phyloP scores from a whole-genome alignment of 2,797 vertebrate species.

The Martes flavigula region DNA sequence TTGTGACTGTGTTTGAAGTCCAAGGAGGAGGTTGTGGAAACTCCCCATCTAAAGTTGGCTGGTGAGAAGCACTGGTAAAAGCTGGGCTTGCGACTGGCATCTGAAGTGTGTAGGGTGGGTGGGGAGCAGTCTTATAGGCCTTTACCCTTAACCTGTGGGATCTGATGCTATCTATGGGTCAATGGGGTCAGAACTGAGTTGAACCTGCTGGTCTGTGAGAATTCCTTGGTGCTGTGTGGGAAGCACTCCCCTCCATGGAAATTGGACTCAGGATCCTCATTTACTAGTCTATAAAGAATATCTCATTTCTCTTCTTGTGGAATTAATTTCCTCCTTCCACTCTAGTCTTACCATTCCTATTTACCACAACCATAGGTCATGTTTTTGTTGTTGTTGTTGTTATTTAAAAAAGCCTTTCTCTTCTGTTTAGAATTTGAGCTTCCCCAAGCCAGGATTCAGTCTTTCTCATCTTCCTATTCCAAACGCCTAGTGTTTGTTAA shows the following conservation, averaged over 20 bases:
- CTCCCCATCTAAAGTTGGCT: not conserved
- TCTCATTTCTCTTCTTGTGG: not conserved
- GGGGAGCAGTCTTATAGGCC: not conserved
- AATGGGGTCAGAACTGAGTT: not conserved
- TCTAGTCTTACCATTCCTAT: not conserved
- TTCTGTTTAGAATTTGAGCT: not conserved
- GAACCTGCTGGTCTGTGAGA: not conserved
- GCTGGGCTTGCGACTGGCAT: not conserved
- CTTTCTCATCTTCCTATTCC: not conserved
- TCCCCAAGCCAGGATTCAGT: not conserved
- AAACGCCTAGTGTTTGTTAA: not conserved
- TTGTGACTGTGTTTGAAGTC: not conserved
- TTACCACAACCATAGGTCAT: not conserved
- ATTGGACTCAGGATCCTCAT: not conserved
- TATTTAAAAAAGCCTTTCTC: not conserved
- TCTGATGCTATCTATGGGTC: not conserved
- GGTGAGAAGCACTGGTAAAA: not conserved
- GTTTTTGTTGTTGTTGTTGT: not conserved
- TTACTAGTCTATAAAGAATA: not conserved
- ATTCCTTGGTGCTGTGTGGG: not conserved
- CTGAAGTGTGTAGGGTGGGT: not conserved
- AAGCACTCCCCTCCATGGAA: not conserved
- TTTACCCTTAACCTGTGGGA: not conserved
- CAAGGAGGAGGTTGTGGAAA: not conserved
- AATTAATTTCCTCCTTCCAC: slow-evolving; percentile 37